Evolutionary conservation across 2,113 vertebrate genomes (phyloP).

Genomic region (Taurulus bubalis): DNA sequence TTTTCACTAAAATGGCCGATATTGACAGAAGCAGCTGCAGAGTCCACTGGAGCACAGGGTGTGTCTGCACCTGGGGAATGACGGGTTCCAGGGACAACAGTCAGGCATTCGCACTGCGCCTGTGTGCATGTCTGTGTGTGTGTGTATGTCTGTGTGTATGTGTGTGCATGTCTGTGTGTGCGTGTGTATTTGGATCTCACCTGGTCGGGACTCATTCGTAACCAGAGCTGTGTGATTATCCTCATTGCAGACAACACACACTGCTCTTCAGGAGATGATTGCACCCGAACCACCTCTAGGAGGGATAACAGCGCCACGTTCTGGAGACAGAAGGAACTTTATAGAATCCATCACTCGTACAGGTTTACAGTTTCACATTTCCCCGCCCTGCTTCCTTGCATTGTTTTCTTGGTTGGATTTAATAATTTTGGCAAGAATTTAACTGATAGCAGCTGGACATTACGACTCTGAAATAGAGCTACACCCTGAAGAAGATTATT

Average conservation of each 20-base stretch:
- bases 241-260: constrained; percentile 68
- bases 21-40: constrained; percentile 87
- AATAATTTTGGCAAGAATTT: not conserved
- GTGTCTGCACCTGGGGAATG: constrained; percentile 81
- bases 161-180: not conserved
- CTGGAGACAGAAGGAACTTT: constrained; percentile 73
- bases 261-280: constrained; percentile 71
- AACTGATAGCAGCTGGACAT: no score
- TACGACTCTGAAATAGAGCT: not conserved
- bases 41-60: constrained; percentile 83
- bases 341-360: not conserved
- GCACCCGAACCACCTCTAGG: constrained; percentile 79
- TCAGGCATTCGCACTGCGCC: not conserved
- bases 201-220: constrained; percentile 84
- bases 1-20: constrained; percentile 84
- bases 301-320: constrained; percentile 85
- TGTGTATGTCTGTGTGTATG: not conserved
- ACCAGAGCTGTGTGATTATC: constrained; percentile 86
- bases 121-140: not conserved
- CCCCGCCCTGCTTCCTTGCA: not conserved
- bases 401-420: constrained; percentile 2
- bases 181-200: constrained; percentile 72
- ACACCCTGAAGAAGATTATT: not conserved
- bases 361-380: not conserved
- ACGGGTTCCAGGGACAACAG: not conserved